Evolutionary conservation across 2,888 invertebrate genomes (phyloP).

Genomic region (Autographa pulchrina): DNA sequence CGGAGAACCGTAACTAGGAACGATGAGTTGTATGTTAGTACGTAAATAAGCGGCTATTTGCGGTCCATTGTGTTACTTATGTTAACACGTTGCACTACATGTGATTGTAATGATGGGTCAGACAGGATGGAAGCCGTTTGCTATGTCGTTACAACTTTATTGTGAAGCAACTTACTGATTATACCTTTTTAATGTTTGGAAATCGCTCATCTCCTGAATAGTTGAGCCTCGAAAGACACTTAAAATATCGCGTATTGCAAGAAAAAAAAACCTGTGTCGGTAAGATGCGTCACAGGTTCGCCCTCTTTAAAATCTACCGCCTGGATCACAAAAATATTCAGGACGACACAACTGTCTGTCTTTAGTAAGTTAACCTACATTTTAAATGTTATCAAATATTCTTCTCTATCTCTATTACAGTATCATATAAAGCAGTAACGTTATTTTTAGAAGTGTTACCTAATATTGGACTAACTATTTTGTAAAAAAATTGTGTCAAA

Average conservation of each 20-base stretch:
- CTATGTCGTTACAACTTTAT: constrained; percentile 8
- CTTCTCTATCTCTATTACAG: no score
- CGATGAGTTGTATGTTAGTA: constrained; percentile 19
- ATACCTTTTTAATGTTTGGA: background rate
- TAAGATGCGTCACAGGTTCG: no score
- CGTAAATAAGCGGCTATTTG: constrained; percentile 42
- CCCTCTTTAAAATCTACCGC: no score
- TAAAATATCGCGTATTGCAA: no score
- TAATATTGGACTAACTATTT: background rate
- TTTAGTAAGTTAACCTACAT: no score
- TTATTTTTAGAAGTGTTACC: no score
- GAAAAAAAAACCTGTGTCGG: no score
- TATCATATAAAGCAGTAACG: no score
- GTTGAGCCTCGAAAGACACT: no score
- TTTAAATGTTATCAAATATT: no score
- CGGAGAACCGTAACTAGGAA: constrained; percentile 38
- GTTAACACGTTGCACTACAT: constrained; percentile 38
- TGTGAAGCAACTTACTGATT: background rate
- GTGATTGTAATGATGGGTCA: constrained; percentile 33
- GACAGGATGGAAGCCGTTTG: constrained; percentile 26
- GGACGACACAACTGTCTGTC: no score
- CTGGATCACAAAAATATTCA: no score
- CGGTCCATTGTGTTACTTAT: constrained; percentile 39
- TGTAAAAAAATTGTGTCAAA: background rate
- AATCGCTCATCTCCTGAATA: background rate